Conservation (phyloP, 2,888 invertebrate genomes). For the Prenolepis imparis region DNA sequence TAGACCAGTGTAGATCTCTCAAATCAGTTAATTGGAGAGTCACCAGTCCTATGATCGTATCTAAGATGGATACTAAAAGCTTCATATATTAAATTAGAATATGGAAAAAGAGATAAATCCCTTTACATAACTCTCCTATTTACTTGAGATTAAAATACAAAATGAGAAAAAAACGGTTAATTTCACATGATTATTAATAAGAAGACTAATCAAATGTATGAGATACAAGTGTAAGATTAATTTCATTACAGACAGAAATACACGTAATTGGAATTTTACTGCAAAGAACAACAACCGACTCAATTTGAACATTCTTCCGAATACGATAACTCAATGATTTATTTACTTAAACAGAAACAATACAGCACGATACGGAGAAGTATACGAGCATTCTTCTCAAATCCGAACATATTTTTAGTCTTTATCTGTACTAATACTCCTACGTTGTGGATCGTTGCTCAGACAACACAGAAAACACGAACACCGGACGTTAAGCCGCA, state of each 20-base stretch:
- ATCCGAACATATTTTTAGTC: slow-evolving; percentile 66
- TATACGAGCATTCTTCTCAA: slow-evolving; percentile 47
- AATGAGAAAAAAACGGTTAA: background rate
- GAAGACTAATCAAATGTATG: background rate
- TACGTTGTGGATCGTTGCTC: slow-evolving; percentile 50
- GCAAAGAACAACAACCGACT: background rate
- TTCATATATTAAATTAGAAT: slow-evolving; percentile 3
- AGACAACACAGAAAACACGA: slow-evolving; percentile 61
- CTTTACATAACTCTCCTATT: background rate
- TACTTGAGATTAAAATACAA: background rate
- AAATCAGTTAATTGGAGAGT: slow-evolving; percentile 73
- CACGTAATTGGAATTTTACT: slow-evolving; percentile 8
- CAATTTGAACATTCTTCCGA: background rate
- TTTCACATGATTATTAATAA: slow-evolving; percentile 1
- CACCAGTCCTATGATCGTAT: slow-evolving; percentile 25
- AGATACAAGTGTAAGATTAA: background rate
- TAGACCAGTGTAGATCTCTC: slow-evolving; percentile 55
- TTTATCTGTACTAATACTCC: slow-evolving; percentile 63
- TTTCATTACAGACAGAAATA: background rate
- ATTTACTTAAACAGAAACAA: slow-evolving; percentile 38
- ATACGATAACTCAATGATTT: slow-evolving; percentile 21
- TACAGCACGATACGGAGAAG: slow-evolving; percentile 41
- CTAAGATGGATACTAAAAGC: slow-evolving; percentile 32
- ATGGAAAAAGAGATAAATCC: background rate
- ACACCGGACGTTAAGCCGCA: slow-evolving; percentile 63